Evolutionary conservation across 2,888 invertebrate species (phyloP), one percentile per base, ranked within the genome.

Genomic region (Schrankia costaestrigalis): DNA sequence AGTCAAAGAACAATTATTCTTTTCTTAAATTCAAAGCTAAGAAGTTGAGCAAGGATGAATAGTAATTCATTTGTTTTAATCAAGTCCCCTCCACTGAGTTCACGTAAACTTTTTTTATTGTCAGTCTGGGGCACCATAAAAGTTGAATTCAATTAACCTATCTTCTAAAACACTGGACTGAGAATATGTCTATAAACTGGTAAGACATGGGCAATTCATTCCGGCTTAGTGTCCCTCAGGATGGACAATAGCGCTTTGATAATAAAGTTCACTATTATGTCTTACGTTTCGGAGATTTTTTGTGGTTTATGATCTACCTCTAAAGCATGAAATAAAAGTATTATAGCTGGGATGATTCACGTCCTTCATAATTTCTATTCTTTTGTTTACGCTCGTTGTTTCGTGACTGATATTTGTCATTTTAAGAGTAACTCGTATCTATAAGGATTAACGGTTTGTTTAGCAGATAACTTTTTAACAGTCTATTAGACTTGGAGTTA

Each of bases 121-220:
- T 46, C 41, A 50, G 35, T 56, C 56, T 51, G 53, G 46, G 45
- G 44, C 35, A 53, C 35, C 32, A 46, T 64, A 64, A 68, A 65
- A 64, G 58, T 64, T 58, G 56, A 59, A 69, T 62, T 67, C 64
- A 68, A 68, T 68, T 68, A 67, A 58, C 58, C 52, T 60, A 40
- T 36, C 44, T 53, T 42, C 39, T 41, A 53, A 55, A 56, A 56
- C 36, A 56, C 41, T 50, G 31, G 53, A 39, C 42, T 40, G 47
- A 46, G 33, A 56, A 38, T 42, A 56, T 38, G 45, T 36, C 53
- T 65, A 68, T 66, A 65, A 56, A 60, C 63, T 55, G 48, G 34
- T 45, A 39, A 54, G 58, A 58, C 54, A 57, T 50, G 51, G 44
- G 50, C 55, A 56, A 60, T 61, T 58, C 51, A 47, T 55, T 57